Percentiles rank a stretch among this genome's conserved stretches.
Conservation (phyloP, 2,888 invertebrate genomes). For the Marasmarcha lunaedactyla region DNA sequence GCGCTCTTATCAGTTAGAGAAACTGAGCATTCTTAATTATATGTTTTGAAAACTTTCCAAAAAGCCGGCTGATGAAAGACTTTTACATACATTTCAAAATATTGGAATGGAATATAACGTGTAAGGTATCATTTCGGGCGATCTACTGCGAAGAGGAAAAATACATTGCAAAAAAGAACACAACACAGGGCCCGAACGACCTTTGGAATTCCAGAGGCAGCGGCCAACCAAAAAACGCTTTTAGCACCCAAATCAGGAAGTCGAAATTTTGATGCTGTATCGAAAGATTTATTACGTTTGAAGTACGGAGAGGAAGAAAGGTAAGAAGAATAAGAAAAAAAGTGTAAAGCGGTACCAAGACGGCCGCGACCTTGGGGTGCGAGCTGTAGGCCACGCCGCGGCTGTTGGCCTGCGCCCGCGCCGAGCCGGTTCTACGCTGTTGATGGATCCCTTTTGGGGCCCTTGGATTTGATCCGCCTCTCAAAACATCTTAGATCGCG, state of each 20-base stretch:
- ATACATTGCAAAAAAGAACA: conserved; percentile 55
- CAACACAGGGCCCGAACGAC: conserved; percentile 49
- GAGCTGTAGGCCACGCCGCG: conserved; percentile 61
- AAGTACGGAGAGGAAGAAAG: conserved; percentile 40
- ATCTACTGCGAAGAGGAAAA: conserved; percentile 27
- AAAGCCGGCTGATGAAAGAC: not conserved
- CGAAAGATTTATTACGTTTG: conserved; percentile 26
- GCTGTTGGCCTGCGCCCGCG: conserved; percentile 33
- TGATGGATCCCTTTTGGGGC: conserved; percentile 48
- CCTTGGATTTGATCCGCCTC: conserved; percentile 25
- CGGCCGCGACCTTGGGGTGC: conserved; percentile 60
- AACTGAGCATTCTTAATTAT: not conserved
- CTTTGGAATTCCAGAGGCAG: conserved; percentile 47
- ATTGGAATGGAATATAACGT: not conserved
- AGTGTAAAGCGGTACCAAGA: conserved; percentile 58
- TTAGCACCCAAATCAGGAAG: conserved; percentile 17
- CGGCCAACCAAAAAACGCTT: conserved; percentile 18
- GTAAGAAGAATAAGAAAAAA: conserved; percentile 48
- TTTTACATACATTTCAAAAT: not conserved
- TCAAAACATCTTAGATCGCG: not conserved
- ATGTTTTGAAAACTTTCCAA: not conserved
- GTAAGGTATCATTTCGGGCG: conserved; percentile 37
- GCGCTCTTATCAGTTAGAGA: not conserved
- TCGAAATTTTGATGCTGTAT: conserved; percentile 14
- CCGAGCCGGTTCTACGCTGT: conserved; percentile 37